phyloP scores from a whole-genome alignment of 2,797 vertebrate species.

The Manis crassicaudata region DNA sequence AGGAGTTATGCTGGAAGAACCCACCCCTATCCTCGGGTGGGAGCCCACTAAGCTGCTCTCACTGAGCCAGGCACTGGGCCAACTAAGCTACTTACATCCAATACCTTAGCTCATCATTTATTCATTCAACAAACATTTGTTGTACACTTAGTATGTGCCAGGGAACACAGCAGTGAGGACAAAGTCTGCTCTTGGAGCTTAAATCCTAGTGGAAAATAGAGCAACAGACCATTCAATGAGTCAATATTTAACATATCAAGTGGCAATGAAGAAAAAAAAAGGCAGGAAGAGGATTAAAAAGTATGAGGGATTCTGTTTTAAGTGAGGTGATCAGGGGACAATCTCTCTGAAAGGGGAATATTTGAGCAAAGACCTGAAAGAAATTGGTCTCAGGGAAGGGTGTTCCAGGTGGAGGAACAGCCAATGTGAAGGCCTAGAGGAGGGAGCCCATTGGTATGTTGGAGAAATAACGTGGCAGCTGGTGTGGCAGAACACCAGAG shows the following conservation, averaged over 20 bases:
- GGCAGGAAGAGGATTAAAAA: not conserved
- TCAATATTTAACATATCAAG: too few relatives aligned
- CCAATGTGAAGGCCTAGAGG: not conserved
- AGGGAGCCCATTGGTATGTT: fast-evolving
- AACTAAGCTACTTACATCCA: not conserved
- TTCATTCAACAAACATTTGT: not conserved
- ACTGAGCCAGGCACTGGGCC: not conserved
- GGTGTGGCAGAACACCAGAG: fast-evolving
- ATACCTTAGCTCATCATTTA: fast-evolving
- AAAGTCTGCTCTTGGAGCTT: not conserved
- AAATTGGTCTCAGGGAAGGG: not conserved
- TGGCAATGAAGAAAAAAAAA: not conserved
- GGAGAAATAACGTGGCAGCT: not conserved
- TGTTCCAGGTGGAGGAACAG: not conserved
- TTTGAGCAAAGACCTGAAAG: not conserved
- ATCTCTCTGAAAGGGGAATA: not conserved
- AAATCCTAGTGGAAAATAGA: not conserved
- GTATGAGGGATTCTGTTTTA: not conserved
- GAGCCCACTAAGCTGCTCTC: not conserved
- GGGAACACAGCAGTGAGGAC: not conserved
- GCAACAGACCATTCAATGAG: not conserved
- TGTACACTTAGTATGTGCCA: too few relatives aligned
- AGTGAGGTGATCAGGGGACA: not conserved
- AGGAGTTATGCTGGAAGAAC: fast-evolving
- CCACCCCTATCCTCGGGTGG: fast-evolving